A percentile compares a stretch with the other conserved stretches of the same genome.
Conservation (phyloP, 2,888 invertebrate genomes). For the Ochropleura leucogaster region DNA sequence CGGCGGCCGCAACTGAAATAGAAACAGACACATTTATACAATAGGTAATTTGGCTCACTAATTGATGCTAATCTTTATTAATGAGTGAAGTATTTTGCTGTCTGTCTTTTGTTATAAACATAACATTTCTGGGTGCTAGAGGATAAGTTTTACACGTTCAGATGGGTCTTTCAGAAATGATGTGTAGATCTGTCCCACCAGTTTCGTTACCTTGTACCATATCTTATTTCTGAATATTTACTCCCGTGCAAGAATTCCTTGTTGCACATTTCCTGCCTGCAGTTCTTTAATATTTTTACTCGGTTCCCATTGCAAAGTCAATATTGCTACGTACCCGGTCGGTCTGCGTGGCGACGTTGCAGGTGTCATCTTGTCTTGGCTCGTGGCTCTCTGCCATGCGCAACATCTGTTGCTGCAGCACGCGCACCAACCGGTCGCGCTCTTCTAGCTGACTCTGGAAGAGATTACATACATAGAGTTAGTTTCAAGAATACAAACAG, state of each 20-base stretch:
- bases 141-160: not conserved
- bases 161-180: not conserved
- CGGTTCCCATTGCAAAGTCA: too few relatives aligned
- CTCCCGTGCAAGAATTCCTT: not conserved
- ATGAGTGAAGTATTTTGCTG: not conserved
- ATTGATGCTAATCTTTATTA: not conserved
- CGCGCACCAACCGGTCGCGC: constrained; percentile 95
- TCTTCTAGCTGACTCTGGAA: constrained; percentile 95
- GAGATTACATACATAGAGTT: not conserved
- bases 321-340: constrained; percentile 92
- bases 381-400: constrained; percentile 89
- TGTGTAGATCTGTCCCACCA: not conserved
- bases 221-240: not conserved
- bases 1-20: constrained; percentile 88
- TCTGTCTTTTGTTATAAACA: not conserved
- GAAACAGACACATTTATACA: constrained; percentile 41
- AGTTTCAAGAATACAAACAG: not conserved
- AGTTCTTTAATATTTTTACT: not conserved
- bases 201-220: not conserved
- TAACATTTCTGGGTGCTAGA: not conserved
- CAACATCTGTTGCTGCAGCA: constrained; percentile 94
- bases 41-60: not conserved
- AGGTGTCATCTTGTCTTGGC: constrained; percentile 90
- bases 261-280: not conserved
- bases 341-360: constrained; percentile 96